Evolutionary conservation across 2,113 vertebrate genomes (phyloP), one percentile per base, ranked within the genome.

Genomic region (Mirounga angustirostris): DNA sequence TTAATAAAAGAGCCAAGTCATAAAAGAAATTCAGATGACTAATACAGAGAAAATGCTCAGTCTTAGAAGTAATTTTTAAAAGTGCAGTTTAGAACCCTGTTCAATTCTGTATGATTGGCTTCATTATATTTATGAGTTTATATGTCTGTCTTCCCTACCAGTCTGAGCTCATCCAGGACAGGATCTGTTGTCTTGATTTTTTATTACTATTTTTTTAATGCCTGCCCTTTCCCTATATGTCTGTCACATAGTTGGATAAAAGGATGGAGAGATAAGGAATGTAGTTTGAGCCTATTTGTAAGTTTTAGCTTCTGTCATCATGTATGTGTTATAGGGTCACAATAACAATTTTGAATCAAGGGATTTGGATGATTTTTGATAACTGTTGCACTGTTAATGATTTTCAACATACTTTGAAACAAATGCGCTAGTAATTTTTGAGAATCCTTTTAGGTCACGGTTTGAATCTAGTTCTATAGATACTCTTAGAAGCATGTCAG

Each of bases 331-430:
- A 76, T 59, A 50, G 43, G 16, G 54, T 83, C 43, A 26, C 46
- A 80, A 5, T 43, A 67, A 26, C 6, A 86, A 46, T 82, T 89
- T 74, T 78, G 22, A 89, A 19, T 56, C 40, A 50, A 85, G 26
- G 33, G 21, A 91, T 91, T 40, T 56, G 13, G 63, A 78, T 79
- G 59, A 2, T n/a, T 96, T 56, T 56, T 65, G 6, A 78, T 61
- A 85, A 61, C n/a, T 59, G 2, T 89, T 73, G 65, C 76, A 65
- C 30, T 79, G 4, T 52, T 87, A 5, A 78, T 81, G 14, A 33
- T 30, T 85, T 92, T 94, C 9, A 95, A 12, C 11, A 28, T 76
- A 67, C 59, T 94, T 96, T 67, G 73, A 96, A 94, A 87, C 9
- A 88, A 13, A 54, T 73, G 93, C 24, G 11, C 63, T 63, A 26